These are phyloP conservation scores for Micronycteris hirsuta DNA, from an alignment of 2,113 vertebrate species.

Conservation along the genomic window DNA sequence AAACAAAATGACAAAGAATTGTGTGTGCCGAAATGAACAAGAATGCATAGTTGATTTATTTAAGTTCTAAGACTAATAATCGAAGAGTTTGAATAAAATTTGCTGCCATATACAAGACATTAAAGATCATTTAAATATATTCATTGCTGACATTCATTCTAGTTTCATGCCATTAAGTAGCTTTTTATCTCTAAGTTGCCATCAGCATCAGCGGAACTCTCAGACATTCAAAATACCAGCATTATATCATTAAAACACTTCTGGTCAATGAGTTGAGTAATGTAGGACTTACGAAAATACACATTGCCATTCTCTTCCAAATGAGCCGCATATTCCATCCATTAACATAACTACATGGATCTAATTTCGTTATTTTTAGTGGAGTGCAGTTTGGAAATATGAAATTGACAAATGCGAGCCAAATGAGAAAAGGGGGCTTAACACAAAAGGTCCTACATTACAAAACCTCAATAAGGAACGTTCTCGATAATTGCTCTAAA, in stretches of 20 bases:
- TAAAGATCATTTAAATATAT: constrained; percentile 43
- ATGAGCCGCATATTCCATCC: constrained; percentile 70
- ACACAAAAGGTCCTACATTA: constrained; percentile 15
- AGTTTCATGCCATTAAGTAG: neutral
- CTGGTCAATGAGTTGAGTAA: constrained; percentile 77
- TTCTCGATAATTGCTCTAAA: neutral
- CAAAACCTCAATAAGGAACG: neutral
- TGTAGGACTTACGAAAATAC: constrained; percentile 73
- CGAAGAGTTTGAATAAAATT: constrained; percentile 23
- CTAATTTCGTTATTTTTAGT: constrained; percentile 75
- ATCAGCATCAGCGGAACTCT: constrained; percentile 56
- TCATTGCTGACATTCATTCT: constrained; percentile 50
- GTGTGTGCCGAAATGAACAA: neutral
- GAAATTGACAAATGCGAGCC: constrained; percentile 26
- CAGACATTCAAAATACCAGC: constrained; percentile 67
- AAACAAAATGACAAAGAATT: constrained; percentile 25
- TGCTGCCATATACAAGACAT: constrained; percentile 3
- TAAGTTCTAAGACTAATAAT: constrained; percentile 10
- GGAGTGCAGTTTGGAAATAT: constrained; percentile 65
- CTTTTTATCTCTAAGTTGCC: constrained; percentile 49
- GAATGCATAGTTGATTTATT: constrained; percentile 23
- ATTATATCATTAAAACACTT: constrained; percentile 69
- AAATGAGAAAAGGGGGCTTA: neutral
- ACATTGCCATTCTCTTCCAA: constrained; percentile 63
- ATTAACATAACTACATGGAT: constrained; percentile 74